Percentiles rank a stretch among this genome's conserved stretches.
These are phyloP conservation scores for Hyposmocoma kahamanoa DNA, from an alignment of 1,140 invertebrate genomes.

Conservation along the genomic window DNA sequence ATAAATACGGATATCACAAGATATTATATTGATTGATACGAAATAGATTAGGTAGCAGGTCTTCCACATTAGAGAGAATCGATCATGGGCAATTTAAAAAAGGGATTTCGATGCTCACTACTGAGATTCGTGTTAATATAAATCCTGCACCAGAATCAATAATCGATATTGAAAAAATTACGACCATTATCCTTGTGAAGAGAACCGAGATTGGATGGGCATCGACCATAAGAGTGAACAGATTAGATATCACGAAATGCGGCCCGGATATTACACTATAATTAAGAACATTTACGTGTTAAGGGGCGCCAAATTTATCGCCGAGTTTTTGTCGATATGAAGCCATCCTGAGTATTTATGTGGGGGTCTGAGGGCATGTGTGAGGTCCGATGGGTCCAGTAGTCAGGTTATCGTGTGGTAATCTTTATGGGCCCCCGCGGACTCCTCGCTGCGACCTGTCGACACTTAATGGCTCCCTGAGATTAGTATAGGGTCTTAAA, in stretches of 20 bases:
- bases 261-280: slow-evolving; percentile 64
- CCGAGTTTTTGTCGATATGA: slow-evolving; percentile 67
- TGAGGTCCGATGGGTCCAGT: slow-evolving; percentile 60
- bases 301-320: slow-evolving; percentile 71
- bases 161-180: slow-evolving; percentile 50
- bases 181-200: slow-evolving; percentile 30
- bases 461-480: slow-evolving; percentile 61
- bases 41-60: too few species aligned
- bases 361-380: slow-evolving; percentile 46
- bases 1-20: too few species aligned
- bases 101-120: background rate
- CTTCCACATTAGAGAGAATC: too few species aligned
- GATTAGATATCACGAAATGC: slow-evolving; percentile 61
- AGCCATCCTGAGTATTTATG: slow-evolving; percentile 64
- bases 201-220: slow-evolving; percentile 26
- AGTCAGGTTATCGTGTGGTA: slow-evolving; percentile 65
- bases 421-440: slow-evolving; percentile 64
- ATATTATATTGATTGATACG: too few species aligned
- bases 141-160: slow-evolving; percentile 33
- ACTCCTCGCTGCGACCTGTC: slow-evolving; percentile 59
- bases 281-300: slow-evolving; percentile 71
- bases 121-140: slow-evolving; percentile 14
- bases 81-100: background rate
- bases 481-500: slow-evolving; percentile 48
- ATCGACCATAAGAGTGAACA: slow-evolving; percentile 53